Evolutionary conservation across 1,140 invertebrate genomes (phyloP).

Genomic region (Tetranychus cinnabarinus): DNA sequence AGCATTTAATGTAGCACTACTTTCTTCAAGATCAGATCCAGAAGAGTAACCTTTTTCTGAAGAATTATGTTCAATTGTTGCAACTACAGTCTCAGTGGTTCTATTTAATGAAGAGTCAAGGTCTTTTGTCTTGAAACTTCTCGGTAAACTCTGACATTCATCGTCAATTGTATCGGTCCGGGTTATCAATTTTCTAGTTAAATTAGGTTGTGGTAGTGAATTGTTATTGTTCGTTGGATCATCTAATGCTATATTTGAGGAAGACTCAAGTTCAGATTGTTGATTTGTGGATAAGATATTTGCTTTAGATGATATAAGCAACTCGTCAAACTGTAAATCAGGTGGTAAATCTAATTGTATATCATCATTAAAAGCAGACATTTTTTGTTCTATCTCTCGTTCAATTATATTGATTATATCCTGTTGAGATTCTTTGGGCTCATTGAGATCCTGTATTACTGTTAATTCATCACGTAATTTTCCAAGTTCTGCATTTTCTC

Average conservation of each 20-base stretch:
- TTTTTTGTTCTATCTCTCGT: background rate
- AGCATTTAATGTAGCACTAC: background rate
- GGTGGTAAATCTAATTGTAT: no score
- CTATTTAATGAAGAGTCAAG: background rate
- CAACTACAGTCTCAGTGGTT: background rate
- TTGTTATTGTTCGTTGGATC: no score
- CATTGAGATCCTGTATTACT: background rate
- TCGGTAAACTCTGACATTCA: conserved; percentile 4
- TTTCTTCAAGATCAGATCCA: conserved; percentile 37
- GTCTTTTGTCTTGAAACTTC: background rate
- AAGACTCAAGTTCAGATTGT: no score
- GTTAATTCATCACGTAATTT: background rate
- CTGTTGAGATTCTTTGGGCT: background rate
- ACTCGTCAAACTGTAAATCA: no score
- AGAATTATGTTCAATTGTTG: conserved; percentile 13
- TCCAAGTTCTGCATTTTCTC: no score
- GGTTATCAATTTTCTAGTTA: background rate
- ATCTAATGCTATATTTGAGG: no score
- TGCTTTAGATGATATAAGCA: no score
- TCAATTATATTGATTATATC: background rate
- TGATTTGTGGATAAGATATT: no score
- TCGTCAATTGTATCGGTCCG: conserved; percentile 1
- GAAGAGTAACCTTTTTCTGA: conserved; percentile 37
- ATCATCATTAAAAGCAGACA: no score
- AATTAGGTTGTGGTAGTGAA: background rate